These are phyloP conservation scores for Gobio gobio DNA, from an alignment of 2,113 vertebrate genomes.

Conservation along the genomic window DNA sequence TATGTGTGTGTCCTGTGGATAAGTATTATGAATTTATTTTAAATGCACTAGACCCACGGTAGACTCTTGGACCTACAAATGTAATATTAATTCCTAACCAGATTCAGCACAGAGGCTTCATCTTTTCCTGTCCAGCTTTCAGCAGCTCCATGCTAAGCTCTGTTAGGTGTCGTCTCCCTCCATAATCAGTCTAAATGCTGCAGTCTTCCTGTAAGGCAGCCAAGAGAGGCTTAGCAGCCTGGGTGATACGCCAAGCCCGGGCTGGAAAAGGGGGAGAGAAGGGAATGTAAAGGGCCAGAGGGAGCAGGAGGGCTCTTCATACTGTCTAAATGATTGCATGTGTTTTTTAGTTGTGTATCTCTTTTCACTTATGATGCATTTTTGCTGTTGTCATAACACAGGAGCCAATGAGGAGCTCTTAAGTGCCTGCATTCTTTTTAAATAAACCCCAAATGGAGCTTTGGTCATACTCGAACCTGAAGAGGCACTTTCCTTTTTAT, in stretches of 20 bases:
- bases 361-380: slow-evolving; percentile 63
- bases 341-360: slow-evolving; percentile 62
- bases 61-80: background rate
- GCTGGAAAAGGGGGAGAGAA: slow-evolving; percentile 63
- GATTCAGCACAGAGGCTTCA: slow-evolving; percentile 19
- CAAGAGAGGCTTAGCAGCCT: slow-evolving; percentile 42
- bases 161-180: slow-evolving; percentile 9
- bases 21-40: too few species aligned
- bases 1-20: too few species aligned
- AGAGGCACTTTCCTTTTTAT: slow-evolving; percentile 68
- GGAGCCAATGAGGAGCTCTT: slow-evolving; percentile 69
- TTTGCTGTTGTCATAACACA: slow-evolving; percentile 44
- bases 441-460: slow-evolving; percentile 74
- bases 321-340: slow-evolving; percentile 48
- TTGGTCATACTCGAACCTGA: slow-evolving; percentile 68
- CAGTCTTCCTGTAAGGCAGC: slow-evolving; percentile 27
- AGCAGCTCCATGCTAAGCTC: slow-evolving; percentile 21
- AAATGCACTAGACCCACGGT: background rate
- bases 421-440: slow-evolving; percentile 72
- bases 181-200: slow-evolving; percentile 29
- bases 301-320: slow-evolving; percentile 51
- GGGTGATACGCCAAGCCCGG: slow-evolving; percentile 1
- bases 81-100: slow-evolving; percentile 20
- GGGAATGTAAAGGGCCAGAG: slow-evolving; percentile 49
- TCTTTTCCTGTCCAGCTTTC: slow-evolving; percentile 10